phyloP scores from a whole-genome alignment of 1,140 invertebrate genomes.

The Pissodes strobi region DNA sequence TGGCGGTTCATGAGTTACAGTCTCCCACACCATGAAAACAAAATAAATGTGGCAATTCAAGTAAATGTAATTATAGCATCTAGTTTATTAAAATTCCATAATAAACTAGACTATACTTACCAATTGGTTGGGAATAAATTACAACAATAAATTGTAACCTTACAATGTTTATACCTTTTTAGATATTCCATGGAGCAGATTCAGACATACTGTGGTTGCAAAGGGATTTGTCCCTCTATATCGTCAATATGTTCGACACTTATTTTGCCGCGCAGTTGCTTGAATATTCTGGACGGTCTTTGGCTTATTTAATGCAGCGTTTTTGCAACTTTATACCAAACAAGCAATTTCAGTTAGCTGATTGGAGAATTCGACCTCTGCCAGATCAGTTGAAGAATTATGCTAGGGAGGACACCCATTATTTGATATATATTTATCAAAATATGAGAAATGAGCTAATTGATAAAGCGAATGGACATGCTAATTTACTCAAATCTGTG shows the following conservation, averaged over 20 bases:
- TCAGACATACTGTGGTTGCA: conserved; percentile 93
- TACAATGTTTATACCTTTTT: no score
- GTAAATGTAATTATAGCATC: no score
- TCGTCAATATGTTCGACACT: conserved; percentile 98
- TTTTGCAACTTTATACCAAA: conserved; percentile 82
- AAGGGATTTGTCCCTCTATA: conserved; percentile 90
- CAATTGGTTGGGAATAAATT: no score
- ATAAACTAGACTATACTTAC: no score
- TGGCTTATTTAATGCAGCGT: conserved; percentile 77
- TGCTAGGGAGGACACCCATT: conserved; percentile 94
- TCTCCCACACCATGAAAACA: no score
- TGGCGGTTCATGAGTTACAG: no score
- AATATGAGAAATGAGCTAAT: conserved; percentile 78
- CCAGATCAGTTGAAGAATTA: conserved; percentile 83
- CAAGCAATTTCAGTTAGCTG: conserved; percentile 92
- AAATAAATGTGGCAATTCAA: no score
- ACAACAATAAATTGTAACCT: no score
- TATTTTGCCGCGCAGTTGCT: conserved; percentile 82
- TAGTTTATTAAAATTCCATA: no score
- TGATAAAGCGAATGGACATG: conserved; percentile 67
- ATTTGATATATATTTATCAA: conserved; percentile 91
- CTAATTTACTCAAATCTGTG: conserved; percentile 72
- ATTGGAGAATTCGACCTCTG: conserved; percentile 95
- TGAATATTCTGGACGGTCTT: conserved; percentile 71
- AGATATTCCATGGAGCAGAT: conserved; percentile 91